phyloP scores from a whole-genome alignment of 2,888 invertebrate genomes.

The Philereme transversata region DNA sequence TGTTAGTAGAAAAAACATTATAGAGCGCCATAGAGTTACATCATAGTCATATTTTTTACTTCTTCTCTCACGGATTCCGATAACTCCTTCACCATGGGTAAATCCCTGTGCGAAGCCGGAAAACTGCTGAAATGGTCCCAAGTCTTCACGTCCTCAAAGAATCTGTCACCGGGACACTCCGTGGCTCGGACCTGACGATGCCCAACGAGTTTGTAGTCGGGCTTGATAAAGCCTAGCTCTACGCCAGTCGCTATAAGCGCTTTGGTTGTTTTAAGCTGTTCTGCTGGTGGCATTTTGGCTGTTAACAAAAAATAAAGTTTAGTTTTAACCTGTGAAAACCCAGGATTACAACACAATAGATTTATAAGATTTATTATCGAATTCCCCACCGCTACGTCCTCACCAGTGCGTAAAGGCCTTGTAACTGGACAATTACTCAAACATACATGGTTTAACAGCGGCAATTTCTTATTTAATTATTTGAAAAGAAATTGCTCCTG shows the following conservation, averaged over 20 bases:
- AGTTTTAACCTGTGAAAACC: background rate
- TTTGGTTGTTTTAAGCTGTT: slow-evolving; percentile 84
- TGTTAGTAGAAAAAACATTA: too few relatives aligned
- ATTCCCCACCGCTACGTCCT: too few relatives aligned
- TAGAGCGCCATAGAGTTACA: background rate
- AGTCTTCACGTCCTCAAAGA: slow-evolving; percentile 83
- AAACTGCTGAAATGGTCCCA: slow-evolving; percentile 83
- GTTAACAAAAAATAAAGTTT: slow-evolving; percentile 8
- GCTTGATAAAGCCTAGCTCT: slow-evolving; percentile 82
- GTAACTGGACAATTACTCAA: too few relatives aligned
- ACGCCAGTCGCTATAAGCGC: slow-evolving; percentile 86
- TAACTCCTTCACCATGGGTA: slow-evolving; percentile 48
- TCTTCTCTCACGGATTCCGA: slow-evolving; percentile 38
- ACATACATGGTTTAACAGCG: too few relatives aligned
- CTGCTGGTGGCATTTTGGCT: slow-evolving; percentile 79
- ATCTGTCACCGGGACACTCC: slow-evolving; percentile 86
- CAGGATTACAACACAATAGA: too few relatives aligned
- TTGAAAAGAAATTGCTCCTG: too few relatives aligned
- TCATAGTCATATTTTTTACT: slow-evolving; percentile 24
- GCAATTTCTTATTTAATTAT: too few relatives aligned
- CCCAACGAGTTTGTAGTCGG: slow-evolving; percentile 48
- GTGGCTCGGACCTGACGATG: slow-evolving; percentile 71
- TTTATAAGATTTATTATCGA: too few relatives aligned
- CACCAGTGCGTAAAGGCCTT: too few relatives aligned
- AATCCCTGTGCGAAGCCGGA: slow-evolving; percentile 51